Evolutionary conservation across 2,888 invertebrate genomes (phyloP), one percentile per base, ranked within the genome.

Genomic region (Escarpia spicata): DNA sequence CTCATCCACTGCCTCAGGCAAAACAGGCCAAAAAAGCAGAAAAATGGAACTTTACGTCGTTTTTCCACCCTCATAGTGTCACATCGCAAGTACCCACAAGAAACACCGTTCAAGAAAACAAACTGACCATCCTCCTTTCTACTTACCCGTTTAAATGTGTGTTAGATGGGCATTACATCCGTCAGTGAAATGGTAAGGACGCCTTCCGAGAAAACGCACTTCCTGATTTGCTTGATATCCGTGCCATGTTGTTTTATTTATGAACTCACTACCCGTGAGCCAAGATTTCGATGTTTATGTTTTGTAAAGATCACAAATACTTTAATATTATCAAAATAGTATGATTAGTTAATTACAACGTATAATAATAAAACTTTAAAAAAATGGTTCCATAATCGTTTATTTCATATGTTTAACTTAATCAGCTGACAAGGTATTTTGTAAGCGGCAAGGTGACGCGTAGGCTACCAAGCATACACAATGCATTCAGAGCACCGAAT

Each of bases 221-320:
- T 75, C 75, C 75, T 75, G 75, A 75, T 75, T 75, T 75, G 75
- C 75, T 75, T 26, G 75, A 75, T 75, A 75, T 75, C 75, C n/a
- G 75, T 75, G 75, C 75, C 75, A 75, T 75, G 75, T 75, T 75
- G 75, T 26, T 75, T 75, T 75, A 75, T 75, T 75, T 75, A 75
- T 75, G 75, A 75, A 75, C 3, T 3, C 75, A 2, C 19, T 75
- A 26, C 75, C 75, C 75, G 75, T 75, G 75, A 75, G 75, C 26
- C 75, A 75, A 75, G 15, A n/a, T n/a, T 75, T 75, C 52, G 52
- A 12, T 52, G 52, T 1, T 75, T 3, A 26, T 75, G 6, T 75
- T 75, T n/a, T n/a, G n/a, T n/a, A 75, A 75, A 75, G 52, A 15
- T 52, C 52, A 52, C 26, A 75, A 75, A 75, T n/a, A 75, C 75